Percentiles rank a stretch among this genome's conserved stretches.
Evolutionary conservation across 2,113 vertebrate genomes (phyloP).

Genomic region (Rallus limicola): DNA sequence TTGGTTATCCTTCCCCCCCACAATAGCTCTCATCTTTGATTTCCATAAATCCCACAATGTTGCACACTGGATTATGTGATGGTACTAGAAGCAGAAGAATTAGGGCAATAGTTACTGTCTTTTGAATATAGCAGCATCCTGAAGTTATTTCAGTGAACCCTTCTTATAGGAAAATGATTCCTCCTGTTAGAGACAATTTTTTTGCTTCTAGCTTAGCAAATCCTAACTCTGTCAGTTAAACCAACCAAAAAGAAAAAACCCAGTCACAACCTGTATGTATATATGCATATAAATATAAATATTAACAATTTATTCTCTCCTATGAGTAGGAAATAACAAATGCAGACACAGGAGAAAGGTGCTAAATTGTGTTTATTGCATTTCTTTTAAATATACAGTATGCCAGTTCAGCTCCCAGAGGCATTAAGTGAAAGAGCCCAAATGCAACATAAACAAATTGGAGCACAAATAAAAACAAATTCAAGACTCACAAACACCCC

Average conservation of each 20-base stretch:
- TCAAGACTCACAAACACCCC: neutral
- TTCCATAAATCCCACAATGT: neutral
- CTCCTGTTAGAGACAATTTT: neutral
- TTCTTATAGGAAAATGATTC: neutral
- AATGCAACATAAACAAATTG: conserved; percentile 46
- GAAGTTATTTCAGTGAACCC: neutral
- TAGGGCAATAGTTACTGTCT: neutral
- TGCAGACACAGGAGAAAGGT: neutral
- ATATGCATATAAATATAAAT: neutral
- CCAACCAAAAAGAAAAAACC: neutral
- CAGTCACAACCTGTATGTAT: neutral
- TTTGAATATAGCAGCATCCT: neutral
- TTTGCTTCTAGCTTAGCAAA: neutral
- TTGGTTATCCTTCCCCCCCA: neutral
- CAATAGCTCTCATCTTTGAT: neutral
- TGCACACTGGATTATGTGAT: neutral
- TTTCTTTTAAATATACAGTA: conserved; percentile 32
- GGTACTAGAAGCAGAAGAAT: neutral
- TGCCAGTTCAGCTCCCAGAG: conserved; percentile 40
- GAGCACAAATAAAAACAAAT: conserved; percentile 31
- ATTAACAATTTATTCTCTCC: neutral
- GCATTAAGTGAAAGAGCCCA: conserved; percentile 11
- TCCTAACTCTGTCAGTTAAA: neutral
- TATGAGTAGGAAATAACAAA: conserved; percentile 4
- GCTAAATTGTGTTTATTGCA: conserved; percentile 45